A percentile compares a stretch with the other conserved stretches of the same genome.
These are phyloP conservation scores for Neotoxoptera formosana DNA, from an alignment of 1,140 invertebrate genomes.

Conservation along the genomic window DNA sequence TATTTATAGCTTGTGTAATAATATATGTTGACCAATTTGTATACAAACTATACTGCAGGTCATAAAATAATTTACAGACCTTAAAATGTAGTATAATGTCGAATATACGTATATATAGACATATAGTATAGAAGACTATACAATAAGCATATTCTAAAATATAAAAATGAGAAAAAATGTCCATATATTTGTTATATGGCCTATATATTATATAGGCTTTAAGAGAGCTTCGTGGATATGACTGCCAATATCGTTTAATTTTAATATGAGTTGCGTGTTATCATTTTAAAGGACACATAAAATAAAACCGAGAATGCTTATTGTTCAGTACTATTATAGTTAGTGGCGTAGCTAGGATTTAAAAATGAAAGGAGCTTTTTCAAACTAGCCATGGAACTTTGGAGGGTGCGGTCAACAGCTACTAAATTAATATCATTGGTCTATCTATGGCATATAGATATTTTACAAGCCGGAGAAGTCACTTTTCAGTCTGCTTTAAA, in stretches of 20 bases:
- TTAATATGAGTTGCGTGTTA: neutral
- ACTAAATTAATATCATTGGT: neutral
- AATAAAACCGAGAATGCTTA: neutral
- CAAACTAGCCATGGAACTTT: neutral
- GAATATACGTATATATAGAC: neutral
- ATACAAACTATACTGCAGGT: neutral
- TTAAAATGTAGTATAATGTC: neutral
- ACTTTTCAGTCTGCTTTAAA: neutral
- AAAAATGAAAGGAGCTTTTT: neutral
- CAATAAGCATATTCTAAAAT: neutral
- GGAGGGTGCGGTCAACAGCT: neutral
- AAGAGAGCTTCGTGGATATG: neutral
- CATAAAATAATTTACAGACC: neutral
- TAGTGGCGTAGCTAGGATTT: neutral
- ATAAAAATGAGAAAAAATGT: neutral
- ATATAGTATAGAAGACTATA: neutral
- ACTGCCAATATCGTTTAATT: neutral
- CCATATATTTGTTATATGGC: neutral
- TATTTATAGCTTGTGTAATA: conserved; percentile 4
- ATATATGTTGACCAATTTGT: neutral
- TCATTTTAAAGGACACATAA: neutral
- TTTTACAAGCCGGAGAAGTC: neutral
- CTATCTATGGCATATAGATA: neutral
- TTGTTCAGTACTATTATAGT: neutral
- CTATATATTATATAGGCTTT: neutral